phyloP scores from a whole-genome alignment of 2,113 vertebrate genomes.

The Melanocharis versteri region DNA sequence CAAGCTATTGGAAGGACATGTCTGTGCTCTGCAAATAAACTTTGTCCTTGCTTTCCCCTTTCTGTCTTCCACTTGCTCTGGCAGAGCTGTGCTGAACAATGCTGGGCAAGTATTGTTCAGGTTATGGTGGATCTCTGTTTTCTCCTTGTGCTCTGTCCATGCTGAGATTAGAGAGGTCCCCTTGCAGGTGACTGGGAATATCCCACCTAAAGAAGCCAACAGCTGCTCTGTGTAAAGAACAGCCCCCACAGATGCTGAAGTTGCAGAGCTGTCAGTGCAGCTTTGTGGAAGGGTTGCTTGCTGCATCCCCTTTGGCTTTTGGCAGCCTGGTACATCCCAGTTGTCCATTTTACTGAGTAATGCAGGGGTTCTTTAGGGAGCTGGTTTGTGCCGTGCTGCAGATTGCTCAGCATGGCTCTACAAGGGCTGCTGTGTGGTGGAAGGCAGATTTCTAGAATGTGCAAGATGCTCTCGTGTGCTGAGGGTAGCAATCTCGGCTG shows the following conservation, averaged over 20 bases:
- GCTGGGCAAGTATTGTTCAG: neutral
- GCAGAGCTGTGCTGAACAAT: neutral
- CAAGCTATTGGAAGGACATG: neutral
- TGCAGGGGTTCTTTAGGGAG: neutral
- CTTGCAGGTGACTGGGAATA: neutral
- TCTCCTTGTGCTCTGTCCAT: neutral
- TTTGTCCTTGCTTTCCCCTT: neutral
- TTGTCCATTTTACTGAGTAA: neutral
- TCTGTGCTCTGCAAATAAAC: neutral
- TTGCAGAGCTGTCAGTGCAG: fast-evolving
- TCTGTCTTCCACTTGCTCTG: neutral
- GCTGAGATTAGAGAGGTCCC: neutral
- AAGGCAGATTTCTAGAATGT: neutral
- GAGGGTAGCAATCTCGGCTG: neutral
- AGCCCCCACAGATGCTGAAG: neutral
- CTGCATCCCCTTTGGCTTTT: neutral
- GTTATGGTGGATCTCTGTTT: neutral
- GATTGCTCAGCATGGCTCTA: neutral
- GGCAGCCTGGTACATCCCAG: neutral
- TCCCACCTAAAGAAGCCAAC: neutral
- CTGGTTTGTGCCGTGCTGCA: neutral
- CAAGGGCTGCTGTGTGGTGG: neutral
- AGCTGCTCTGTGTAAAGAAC: neutral
- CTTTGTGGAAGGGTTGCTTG: neutral
- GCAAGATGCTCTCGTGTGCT: neutral